These are phyloP conservation scores for Ochropleura plecta DNA, from an alignment of 2,888 invertebrate genomes.

Conservation along the genomic window DNA sequence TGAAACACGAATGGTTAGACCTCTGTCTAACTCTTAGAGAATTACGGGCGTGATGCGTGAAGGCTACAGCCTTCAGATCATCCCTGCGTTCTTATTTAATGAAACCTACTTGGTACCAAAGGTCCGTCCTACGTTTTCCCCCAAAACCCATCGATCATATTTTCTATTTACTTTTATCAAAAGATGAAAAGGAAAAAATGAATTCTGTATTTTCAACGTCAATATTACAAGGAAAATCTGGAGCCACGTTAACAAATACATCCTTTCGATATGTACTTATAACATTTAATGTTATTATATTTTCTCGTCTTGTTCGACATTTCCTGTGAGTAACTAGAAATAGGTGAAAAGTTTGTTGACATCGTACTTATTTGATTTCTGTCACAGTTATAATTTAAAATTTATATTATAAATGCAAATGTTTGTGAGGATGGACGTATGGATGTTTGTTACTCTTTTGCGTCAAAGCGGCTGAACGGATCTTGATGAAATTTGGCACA, in stretches of 20 bases:
- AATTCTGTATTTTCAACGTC: slow-evolving; percentile 35
- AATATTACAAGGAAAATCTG: slow-evolving; percentile 26
- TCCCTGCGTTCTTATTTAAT: background rate
- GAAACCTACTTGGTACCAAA: background rate
- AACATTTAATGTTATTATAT: slow-evolving; percentile 35
- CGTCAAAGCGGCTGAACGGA: too few species aligned
- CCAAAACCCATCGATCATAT: slow-evolving; percentile 37
- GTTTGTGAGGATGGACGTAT: too few species aligned
- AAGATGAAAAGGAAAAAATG: slow-evolving; percentile 43
- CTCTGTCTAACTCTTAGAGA: background rate
- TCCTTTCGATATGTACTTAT: slow-evolving; percentile 13
- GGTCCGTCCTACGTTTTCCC: background rate
- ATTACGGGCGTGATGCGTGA: background rate
- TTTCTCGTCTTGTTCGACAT: slow-evolving; percentile 33
- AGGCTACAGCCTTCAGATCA: background rate
- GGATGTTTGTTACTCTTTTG: too few species aligned
- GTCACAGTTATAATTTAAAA: too few species aligned
- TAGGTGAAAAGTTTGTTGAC: background rate
- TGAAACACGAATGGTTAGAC: too few species aligned
- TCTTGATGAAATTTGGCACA: too few species aligned
- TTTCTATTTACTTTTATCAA: slow-evolving; percentile 38
- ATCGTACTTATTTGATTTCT: background rate
- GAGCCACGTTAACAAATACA: slow-evolving; percentile 18
- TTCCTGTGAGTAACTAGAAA: slow-evolving; percentile 19
- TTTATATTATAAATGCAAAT: too few species aligned